phyloP scores from a whole-genome alignment of 2,797 vertebrate genomes.

The Manis javanica region DNA sequence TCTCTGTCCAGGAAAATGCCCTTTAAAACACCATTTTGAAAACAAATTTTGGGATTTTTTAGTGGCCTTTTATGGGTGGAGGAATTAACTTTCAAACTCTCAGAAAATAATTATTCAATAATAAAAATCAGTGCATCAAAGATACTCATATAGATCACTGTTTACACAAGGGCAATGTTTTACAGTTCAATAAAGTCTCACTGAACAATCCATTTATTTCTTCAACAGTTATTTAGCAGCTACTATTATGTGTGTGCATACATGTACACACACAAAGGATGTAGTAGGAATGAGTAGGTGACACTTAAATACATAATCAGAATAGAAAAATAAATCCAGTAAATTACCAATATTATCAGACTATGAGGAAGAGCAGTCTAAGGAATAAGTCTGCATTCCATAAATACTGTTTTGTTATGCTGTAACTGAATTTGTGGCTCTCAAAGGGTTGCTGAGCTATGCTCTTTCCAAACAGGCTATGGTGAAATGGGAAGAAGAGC shows the following conservation, averaged over 20 bases:
- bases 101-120: background rate
- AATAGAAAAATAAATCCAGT: slow-evolving; percentile 6
- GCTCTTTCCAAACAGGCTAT: background rate
- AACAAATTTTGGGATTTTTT: background rate
- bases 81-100: slow-evolving; percentile 26
- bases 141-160: background rate
- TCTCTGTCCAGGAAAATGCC: slow-evolving; percentile 15
- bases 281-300: background rate
- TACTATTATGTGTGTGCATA: background rate
- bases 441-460: background rate
- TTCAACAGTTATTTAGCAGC: slow-evolving; percentile 8
- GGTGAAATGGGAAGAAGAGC: background rate
- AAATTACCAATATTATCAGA: background rate
- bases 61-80: background rate
- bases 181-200: slow-evolving; percentile 36
- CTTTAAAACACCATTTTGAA: background rate
- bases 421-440: background rate
- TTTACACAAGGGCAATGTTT: background rate
- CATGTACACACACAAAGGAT: background rate
- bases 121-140: background rate
- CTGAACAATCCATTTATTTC: slow-evolving; percentile 16
- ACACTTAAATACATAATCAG: background rate
- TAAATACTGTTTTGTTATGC: background rate
- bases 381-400: background rate
- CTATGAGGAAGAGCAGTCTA: background rate